phyloP scores from a whole-genome alignment of 2,797 vertebrate species.

The Karalla daura region DNA sequence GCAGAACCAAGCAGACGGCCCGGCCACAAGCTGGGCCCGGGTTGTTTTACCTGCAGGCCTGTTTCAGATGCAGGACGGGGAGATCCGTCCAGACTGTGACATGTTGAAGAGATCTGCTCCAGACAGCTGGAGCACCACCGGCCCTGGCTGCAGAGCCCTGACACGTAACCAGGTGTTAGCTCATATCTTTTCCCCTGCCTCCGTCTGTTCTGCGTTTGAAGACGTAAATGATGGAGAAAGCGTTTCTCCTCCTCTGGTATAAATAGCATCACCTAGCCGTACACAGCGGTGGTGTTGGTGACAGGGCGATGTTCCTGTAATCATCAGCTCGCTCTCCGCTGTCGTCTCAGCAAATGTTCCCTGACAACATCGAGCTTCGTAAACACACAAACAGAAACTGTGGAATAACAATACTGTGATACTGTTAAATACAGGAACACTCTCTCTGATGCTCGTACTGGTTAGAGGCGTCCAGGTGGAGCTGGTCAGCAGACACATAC shows the following conservation, averaged over 20 bases:
- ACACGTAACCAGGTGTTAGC: conserved; percentile 22
- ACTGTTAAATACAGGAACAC: too few species aligned
- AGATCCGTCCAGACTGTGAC: conserved; percentile 61
- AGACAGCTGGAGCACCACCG: conserved; percentile 48
- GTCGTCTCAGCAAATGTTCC: conserved; percentile 34
- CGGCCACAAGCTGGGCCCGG: conserved; percentile 45
- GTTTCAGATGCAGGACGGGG: conserved; percentile 59
- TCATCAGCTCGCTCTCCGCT: conserved; percentile 41
- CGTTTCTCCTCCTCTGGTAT: conserved; percentile 29
- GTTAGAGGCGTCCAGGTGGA: too few species aligned
- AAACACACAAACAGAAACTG: conserved; percentile 62
- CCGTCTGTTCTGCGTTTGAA: too few species aligned
- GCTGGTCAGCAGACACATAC: too few species aligned
- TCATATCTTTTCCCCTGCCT: conserved; percentile 11
- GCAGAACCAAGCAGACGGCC: conserved; percentile 60
- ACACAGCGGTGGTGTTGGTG: conserved; percentile 37
- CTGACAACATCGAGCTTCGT: conserved; percentile 15
- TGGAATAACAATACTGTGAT: too few species aligned
- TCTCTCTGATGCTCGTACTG: too few species aligned
- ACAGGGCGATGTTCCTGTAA: conserved; percentile 55
- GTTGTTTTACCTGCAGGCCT: conserved; percentile 64
- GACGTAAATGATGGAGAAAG: conserved; percentile 35
- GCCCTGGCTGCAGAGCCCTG: conserved; percentile 35
- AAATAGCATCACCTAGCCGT: conserved; percentile 50
- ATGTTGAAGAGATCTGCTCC: conserved; percentile 35